Base-by-base conservation (phyloP, 1,140 invertebrate species). In the Tetramorium parvispinum region DNA sequence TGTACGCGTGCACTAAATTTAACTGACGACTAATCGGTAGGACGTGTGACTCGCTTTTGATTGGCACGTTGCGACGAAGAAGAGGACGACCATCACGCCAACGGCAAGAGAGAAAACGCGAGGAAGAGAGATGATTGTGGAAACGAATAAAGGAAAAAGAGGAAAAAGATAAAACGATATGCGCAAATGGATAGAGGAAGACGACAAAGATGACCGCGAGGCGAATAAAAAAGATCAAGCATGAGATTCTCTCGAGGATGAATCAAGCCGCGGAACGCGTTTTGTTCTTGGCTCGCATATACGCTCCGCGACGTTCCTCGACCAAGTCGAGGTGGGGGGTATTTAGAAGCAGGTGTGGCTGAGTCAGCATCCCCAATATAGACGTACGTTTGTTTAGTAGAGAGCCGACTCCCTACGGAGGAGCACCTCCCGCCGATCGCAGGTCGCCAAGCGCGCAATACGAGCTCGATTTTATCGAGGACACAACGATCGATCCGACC, bases 301-400 rank as follows among this genome's bases (percentile, higher is more conserved):
- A 88, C 57, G 53, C 46, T n/a, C 61, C 61, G 61, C 79, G 65
- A 51, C 61, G 85, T 83, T 77, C 53, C 70, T 86, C 68, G 75
- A 81, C 68, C 27, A n/a, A 68, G 68, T 55, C 75, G 71, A 68
- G n/a, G 91, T 86, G 91, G 91, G 91, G 87, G 71, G 86, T 91
- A 91, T 91, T 91, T 91, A 88, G 91, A 87, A 93, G 92, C 93
- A 93, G 93, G 93, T 93, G 93, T 93, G 88, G 93, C 88, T 94
- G 93, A 94, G 90, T 94, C 93, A 94, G 91, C 93, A 89, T 92
- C 90, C 92, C 91, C 91, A 92, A 93, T 94, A 93, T 94, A 94
- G 93, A 90, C 77, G 91, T 87, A 73, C 88, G 91, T 93, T 93
- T 93, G 93, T 93, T 93, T 93, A 93, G 92, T 93, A 90, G 89